Percentiles rank a stretch among this genome's conserved stretches.
These are phyloP conservation scores for Sceloporus tristichus DNA, from an alignment of 2,113 vertebrate species.

Conservation along the genomic window DNA sequence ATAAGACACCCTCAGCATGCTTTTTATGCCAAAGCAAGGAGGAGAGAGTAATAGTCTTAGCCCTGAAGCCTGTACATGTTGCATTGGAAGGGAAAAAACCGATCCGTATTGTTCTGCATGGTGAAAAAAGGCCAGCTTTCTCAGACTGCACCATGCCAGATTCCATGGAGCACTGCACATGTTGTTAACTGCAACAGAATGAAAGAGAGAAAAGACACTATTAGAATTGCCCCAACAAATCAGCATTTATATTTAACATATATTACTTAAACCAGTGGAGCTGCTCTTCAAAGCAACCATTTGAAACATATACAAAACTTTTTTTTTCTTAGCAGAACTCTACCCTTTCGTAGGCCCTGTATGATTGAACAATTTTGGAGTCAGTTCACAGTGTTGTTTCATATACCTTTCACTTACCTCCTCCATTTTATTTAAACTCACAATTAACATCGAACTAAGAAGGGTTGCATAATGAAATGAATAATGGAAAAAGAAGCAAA, in stretches of 20 bases:
- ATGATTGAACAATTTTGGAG: not conserved
- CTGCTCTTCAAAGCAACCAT: not conserved
- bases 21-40: conserved; percentile 85
- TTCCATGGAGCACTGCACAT: conserved; percentile 79
- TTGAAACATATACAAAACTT: not conserved
- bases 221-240: not conserved
- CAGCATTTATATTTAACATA: not conserved
- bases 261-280: not conserved
- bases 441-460: not conserved
- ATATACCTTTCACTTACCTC: not conserved
- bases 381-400: not conserved
- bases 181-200: conserved; percentile 91
- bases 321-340: not conserved
- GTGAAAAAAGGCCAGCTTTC: conserved; percentile 78
- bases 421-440: not conserved
- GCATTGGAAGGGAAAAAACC: conserved; percentile 76
- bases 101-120: conserved; percentile 74
- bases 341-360: not conserved
- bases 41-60: conserved; percentile 81
- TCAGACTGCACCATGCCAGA: conserved; percentile 81
- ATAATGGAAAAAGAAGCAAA: too few relatives aligned
- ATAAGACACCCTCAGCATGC: conserved; percentile 79
- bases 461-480: too few relatives aligned
- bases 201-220: conserved; percentile 62
- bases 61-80: conserved; percentile 83